A percentile compares a stretch with the other conserved stretches of the same genome.
Conservation (phyloP, 2,888 invertebrate genomes). For the Spisula solida region DNA sequence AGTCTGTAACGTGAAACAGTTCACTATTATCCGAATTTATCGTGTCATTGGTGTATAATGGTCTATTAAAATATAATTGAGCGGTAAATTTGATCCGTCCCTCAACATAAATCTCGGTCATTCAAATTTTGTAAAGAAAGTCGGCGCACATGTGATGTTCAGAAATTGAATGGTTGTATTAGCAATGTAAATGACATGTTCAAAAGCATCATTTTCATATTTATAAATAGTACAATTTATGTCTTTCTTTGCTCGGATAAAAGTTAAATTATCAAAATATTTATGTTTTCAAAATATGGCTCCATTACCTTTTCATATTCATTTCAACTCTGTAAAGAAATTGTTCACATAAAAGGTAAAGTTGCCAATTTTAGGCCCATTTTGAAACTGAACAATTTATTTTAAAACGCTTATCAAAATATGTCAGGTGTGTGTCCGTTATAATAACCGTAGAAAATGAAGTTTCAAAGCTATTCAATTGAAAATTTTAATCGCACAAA, state of each 20-base stretch:
- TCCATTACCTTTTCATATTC: background rate
- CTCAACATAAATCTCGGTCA: no score
- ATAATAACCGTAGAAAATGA: background rate
- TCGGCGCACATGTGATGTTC: no score
- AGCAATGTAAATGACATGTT: background rate
- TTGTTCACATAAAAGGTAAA: background rate
- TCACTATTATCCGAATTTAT: no score
- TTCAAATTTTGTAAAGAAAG: no score
- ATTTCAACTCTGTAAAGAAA: background rate
- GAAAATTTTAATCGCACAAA: slow-evolving; percentile 16
- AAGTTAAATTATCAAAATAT: background rate
- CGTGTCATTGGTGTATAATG: no score
- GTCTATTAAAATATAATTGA: no score
- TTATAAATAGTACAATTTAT: background rate
- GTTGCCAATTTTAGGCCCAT: background rate
- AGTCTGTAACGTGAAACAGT: no score
- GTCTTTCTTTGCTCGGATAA: background rate
- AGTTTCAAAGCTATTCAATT: background rate
- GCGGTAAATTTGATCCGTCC: no score
- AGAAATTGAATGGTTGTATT: no score
- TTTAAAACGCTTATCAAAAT: background rate
- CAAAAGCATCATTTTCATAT: background rate
- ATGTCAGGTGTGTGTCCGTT: background rate
- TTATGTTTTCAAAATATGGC: background rate
- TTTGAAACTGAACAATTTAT: background rate